Evolutionary conservation across 2,797 vertebrate genomes (phyloP).

Genomic region (Heterohyrax brucei): DNA sequence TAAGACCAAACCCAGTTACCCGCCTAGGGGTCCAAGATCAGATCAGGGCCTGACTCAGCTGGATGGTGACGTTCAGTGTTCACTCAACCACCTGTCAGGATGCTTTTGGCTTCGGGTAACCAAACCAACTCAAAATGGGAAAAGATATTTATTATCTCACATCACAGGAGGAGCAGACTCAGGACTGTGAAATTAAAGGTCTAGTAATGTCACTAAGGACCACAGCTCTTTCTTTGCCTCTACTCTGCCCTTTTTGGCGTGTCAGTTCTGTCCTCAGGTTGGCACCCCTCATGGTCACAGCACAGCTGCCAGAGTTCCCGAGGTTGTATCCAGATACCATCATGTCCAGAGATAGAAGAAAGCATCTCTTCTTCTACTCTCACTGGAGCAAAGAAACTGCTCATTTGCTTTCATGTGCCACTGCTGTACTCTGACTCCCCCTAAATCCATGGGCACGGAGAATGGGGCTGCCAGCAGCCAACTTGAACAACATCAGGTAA

Average conservation of each 20-base stretch:
- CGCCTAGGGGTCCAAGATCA: fast-evolving
- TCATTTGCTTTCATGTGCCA: not conserved
- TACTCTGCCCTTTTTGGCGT: not conserved
- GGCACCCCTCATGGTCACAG: not conserved
- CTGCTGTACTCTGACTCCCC: not conserved
- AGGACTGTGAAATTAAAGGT: not conserved
- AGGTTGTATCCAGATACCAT: not conserved
- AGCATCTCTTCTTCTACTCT: not conserved
- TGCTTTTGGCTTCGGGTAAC: not conserved
- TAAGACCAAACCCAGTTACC: not conserved
- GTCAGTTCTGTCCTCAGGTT: not conserved
- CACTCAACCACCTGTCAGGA: not conserved
- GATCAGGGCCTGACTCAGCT: not conserved
- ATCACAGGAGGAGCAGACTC: not conserved
- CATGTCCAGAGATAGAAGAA: not conserved
- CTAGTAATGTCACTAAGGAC: not conserved
- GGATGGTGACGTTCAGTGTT: not conserved
- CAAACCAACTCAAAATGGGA: not conserved
- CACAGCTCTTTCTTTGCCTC: not conserved
- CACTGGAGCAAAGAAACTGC: constrained; percentile 8
- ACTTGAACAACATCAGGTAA: not conserved
- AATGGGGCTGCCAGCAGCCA: not conserved
- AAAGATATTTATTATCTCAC: not conserved
- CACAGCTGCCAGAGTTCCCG: not conserved
- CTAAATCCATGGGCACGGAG: not conserved